These are phyloP conservation scores for Xenopus laevis DNA, from an alignment of 2,113 vertebrate genomes.

Conservation along the genomic window DNA sequence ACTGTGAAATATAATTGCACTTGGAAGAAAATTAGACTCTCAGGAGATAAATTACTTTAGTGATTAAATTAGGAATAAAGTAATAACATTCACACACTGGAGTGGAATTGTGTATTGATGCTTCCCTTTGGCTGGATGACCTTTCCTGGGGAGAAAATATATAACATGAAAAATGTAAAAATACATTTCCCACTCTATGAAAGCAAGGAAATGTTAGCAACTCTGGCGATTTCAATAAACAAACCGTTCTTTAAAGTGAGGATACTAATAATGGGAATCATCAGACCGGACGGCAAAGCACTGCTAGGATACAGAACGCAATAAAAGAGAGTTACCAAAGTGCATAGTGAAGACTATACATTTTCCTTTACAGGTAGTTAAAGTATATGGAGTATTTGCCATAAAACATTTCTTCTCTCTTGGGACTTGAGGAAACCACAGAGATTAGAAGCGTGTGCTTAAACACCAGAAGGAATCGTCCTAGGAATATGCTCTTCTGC, in stretches of 20 bases:
- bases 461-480: no score
- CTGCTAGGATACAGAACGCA: no score
- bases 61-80: constrained; percentile 81
- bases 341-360: no score
- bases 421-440: no score
- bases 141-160: constrained; percentile 43
- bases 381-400: no score
- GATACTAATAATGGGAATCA: no score
- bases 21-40: constrained; percentile 75
- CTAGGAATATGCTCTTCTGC: no score
- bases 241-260: neutral
- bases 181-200: neutral
- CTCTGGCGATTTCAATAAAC: neutral
- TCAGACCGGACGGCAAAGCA: no score
- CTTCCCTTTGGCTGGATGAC: constrained; percentile 50
- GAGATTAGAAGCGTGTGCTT: no score
- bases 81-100: constrained; percentile 60
- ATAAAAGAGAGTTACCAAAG: no score
- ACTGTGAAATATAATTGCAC: constrained; percentile 76
- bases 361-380: no score
- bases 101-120: constrained; percentile 46
- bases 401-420: no score
- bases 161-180: constrained; percentile 23
- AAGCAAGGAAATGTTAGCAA: neutral
- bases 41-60: constrained; percentile 72